Percentiles rank a stretch among this genome's conserved stretches.
Conservation (phyloP, 1,140 invertebrate species). For the Acyrthosiphon pisum region DNA sequence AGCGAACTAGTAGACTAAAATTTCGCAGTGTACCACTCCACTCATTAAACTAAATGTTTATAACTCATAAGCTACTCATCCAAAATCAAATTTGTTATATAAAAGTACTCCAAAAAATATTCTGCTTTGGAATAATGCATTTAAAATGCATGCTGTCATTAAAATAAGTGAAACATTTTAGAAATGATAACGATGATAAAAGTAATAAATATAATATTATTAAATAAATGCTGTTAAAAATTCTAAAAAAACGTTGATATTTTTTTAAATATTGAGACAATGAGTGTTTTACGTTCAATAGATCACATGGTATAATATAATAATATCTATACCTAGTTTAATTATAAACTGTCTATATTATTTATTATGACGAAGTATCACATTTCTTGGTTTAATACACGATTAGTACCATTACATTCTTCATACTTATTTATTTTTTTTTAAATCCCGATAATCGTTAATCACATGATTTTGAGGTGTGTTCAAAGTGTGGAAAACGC, state of each 20-base stretch:
- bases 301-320: too few relatives aligned
- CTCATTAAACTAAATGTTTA: too few relatives aligned
- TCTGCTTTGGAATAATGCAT: not conserved
- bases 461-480: not conserved
- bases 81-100: too few relatives aligned
- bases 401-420: not conserved
- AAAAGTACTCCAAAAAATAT: not conserved
- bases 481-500: not conserved
- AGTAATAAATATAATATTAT: not conserved
- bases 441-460: not conserved
- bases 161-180: not conserved
- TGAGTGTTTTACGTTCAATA: too few relatives aligned
- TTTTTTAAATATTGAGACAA: not conserved
- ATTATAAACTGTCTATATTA: not conserved
- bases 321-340: too few relatives aligned
- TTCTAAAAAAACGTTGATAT: too few relatives aligned
- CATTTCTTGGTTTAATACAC: not conserved
- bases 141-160: not conserved
- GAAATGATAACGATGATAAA: not conserved
- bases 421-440: not conserved
- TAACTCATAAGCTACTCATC: too few relatives aligned
- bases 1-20: too few relatives aligned
- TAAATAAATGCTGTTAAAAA: too few relatives aligned
- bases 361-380: not conserved
- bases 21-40: too few relatives aligned